Evolutionary conservation across 2,113 vertebrate species (phyloP), one percentile per base, ranked within the genome.

Genomic region (Parus major): DNA sequence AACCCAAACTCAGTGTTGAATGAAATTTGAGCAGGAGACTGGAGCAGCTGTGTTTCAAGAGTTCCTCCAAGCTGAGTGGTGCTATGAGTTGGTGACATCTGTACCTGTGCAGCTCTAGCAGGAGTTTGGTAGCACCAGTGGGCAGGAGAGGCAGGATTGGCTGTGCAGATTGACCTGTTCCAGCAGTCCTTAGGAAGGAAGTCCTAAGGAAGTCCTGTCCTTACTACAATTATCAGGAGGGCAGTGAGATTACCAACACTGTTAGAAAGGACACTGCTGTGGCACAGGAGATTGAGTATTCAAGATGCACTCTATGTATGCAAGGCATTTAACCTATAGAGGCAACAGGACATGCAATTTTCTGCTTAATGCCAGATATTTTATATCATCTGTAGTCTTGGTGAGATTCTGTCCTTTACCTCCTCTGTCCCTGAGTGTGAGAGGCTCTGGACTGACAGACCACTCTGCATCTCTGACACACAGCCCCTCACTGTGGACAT

Each of bases 401-500:
- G 29, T 69, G 33, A 72, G 12, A 61, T 72, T 57, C 29, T 88
- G 60, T 5, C 39, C 41, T 84, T 78, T 46, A 33, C 14, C 41
- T 70, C 17, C 27, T 33, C 9, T 68, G n/a, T 57, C 3, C 20
- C 27, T 5, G 12, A 56, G 10, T 52, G 20, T 70, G 47, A 86
- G 80, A 36, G 17, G 17, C 55, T 66, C 63, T 78, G 55, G 55
- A 15, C 50, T 19, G 63, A 53, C 27, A 21, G 42, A 23, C 3
- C 24, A 41, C 24, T 17, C 47, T 36, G 29, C 28, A 27, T 2
- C 28, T 27, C 53, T 68, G 44, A 21, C 36, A 53, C 13, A 9
- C 39, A 47, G 14, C 12, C 2, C 2, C n/a, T 63, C 33, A 36
- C 15, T 44, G 10, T 0, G 0, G 4, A 27, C 36, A 4, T n/a